These are phyloP conservation scores for Falco berigora DNA, from an alignment of 2,797 vertebrate species.

Conservation along the genomic window DNA sequence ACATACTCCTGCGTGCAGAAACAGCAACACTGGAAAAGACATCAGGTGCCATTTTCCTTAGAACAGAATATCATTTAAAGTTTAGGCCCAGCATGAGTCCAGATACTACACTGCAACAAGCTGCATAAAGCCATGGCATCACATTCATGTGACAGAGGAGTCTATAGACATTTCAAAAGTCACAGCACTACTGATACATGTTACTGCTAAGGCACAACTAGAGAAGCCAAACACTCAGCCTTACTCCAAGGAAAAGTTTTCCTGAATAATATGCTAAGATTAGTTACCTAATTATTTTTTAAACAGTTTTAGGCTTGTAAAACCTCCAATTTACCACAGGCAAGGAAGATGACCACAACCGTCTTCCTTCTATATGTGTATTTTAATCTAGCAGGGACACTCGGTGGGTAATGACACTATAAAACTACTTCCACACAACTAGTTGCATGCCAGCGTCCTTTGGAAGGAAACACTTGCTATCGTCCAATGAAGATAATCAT, in stretches of 20 bases:
- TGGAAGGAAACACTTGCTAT: neutral
- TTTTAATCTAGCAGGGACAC: neutral
- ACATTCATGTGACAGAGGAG: neutral
- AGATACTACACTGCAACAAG: neutral
- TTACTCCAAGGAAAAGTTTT: neutral
- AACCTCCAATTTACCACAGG: neutral
- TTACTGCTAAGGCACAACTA: neutral
- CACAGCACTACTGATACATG: accelerated
- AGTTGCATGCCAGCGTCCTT: neutral
- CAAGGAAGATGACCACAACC: neutral
- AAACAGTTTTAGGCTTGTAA: neutral
- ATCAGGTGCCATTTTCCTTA: neutral
- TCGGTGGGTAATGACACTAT: neutral
- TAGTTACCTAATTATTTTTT: neutral
- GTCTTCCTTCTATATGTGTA: neutral
- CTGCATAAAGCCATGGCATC: neutral
- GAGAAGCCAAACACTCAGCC: neutral
- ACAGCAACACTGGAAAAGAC: neutral
- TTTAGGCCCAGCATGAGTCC: neutral
- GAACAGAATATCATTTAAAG: neutral
- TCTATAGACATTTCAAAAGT: neutral
- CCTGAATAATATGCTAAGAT: neutral
- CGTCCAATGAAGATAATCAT: neutral
- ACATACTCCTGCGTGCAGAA: neutral
- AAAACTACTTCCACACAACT: neutral